Evolutionary conservation across 2,797 vertebrate species (phyloP), one percentile per base, ranked within the genome.

Genomic region (Eutrigla gurnardus): DNA sequence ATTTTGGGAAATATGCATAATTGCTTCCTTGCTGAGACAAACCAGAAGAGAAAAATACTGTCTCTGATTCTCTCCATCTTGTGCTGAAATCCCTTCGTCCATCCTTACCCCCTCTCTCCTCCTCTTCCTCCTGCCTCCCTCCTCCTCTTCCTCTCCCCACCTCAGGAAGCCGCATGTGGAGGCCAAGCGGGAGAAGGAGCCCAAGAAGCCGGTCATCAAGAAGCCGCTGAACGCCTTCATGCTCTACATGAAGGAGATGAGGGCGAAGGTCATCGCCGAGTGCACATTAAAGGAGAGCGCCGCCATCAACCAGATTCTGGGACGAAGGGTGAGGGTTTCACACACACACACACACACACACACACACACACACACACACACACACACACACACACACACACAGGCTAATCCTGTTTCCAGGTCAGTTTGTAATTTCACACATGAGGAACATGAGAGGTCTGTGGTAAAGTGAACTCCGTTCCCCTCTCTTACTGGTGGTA

Each of bases 211-310:
- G 7, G 97, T 98, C 67, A 99, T 99, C 90, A 99, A 99, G 95
- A 99, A 99, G 84, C 98, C 98, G 13, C 93, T 99, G 86, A 99
- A 99, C 0, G 98, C 98, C 81, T 99, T 99, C 91, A 99, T 99
- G 98, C 95, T 99, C 61, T 99, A 99, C 94, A 99, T 99, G 98
- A 99, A 99, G 95, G 97, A 99, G 93, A 99, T 99, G 98, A 94
- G 98, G 86, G 97, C 97, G 0, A 99, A 99, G 89, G 98, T 99
- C 83, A 99, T 99, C 10, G 98, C 98, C 0, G 98, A 99, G 80
- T 99, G 98, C 92, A 99, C 98, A 46, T 95, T 99, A 93, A 99
- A 99, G 87, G 98, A 99, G 94, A 99, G 97, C 1, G 98, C 98
- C 0, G 98, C 98, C 70, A 99, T 99, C 93, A 99, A 99, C 92